A percentile compares a stretch with the other conserved stretches of the same genome.
Conservation (phyloP, 2,888 invertebrate species). For the Cosmia trapezina region DNA sequence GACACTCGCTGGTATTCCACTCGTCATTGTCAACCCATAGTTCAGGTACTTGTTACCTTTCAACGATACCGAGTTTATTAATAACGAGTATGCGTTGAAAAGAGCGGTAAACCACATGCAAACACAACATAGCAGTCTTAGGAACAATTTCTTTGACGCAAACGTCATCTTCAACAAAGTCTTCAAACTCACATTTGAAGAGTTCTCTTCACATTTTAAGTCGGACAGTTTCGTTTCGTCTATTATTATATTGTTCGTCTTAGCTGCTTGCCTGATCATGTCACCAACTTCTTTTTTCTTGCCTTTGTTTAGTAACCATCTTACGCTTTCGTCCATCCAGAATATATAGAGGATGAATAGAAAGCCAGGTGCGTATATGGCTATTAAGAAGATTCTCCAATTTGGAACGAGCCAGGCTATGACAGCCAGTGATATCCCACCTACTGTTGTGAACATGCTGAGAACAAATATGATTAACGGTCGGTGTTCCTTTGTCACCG, state of each 20-base stretch:
- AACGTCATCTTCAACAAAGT: constrained; percentile 59
- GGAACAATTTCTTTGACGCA: constrained; percentile 70
- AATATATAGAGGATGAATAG: constrained; percentile 91
- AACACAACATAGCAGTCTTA: constrained; percentile 74
- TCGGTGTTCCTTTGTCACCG: constrained; percentile 71
- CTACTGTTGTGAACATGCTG: constrained; percentile 36
- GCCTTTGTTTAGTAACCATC: constrained; percentile 94
- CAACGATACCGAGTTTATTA: constrained; percentile 92
- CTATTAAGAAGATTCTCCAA: constrained; percentile 92
- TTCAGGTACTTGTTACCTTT: constrained; percentile 94
- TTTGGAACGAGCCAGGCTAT: constrained; percentile 83
- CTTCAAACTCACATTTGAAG: constrained; percentile 30
- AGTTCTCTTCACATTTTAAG: constrained; percentile 70
- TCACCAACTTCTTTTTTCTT: constrained; percentile 91
- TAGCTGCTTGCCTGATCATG: constrained; percentile 91
- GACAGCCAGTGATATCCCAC: constrained; percentile 44
- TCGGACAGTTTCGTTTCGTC: constrained; percentile 69
- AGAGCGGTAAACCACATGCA: constrained; percentile 77
- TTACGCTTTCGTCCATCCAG: constrained; percentile 92
- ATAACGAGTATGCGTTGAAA: constrained; percentile 91
- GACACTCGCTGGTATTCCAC: constrained; percentile 90
- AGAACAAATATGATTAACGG: constrained; percentile 60
- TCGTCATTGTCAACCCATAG: constrained; percentile 91
- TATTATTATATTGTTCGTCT: constrained; percentile 74
- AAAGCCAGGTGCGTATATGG: constrained; percentile 92